Evolutionary conservation across 2,113 vertebrate species (phyloP).

Genomic region (Hippolais icterina): DNA sequence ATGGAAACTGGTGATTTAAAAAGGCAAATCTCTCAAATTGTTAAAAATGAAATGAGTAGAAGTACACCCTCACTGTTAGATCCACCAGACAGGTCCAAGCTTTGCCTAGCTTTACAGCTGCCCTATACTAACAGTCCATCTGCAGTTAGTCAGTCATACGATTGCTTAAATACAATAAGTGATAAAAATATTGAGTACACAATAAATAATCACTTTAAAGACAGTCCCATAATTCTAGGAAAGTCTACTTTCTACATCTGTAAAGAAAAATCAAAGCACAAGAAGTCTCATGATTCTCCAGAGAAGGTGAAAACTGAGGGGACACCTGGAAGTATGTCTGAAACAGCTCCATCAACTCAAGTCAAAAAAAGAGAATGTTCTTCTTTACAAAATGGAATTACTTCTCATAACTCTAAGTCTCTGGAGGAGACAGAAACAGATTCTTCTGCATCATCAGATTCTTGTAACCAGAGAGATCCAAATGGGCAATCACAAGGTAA

Average conservation of each 20-base stretch:
- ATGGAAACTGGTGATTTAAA: conserved; percentile 35
- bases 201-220: conserved; percentile 64
- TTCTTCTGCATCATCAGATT: conserved; percentile 60
- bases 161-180: conserved; percentile 80
- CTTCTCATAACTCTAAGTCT: background rate
- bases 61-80: conserved; percentile 86
- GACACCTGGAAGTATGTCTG: background rate
- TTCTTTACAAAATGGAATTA: conserved; percentile 30
- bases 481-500: conserved; percentile 19
- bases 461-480: background rate
- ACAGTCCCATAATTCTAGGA: conserved; percentile 61
- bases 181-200: conserved; percentile 62
- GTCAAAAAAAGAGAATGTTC: background rate
- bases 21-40: conserved; percentile 64
- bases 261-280: conserved; percentile 71
- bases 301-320: conserved; percentile 34
- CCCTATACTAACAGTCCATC: conserved; percentile 73
- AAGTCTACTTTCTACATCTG: conserved; percentile 37
- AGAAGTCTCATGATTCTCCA: conserved; percentile 33
- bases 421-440: conserved; percentile 55
- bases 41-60: conserved; percentile 84
- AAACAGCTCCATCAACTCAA: background rate
- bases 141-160: conserved; percentile 83
- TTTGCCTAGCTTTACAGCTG: conserved; percentile 85
- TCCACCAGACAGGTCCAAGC: conserved; percentile 85